phyloP scores from a whole-genome alignment of 2,888 invertebrate genomes.

The Blomia tropicalis region DNA sequence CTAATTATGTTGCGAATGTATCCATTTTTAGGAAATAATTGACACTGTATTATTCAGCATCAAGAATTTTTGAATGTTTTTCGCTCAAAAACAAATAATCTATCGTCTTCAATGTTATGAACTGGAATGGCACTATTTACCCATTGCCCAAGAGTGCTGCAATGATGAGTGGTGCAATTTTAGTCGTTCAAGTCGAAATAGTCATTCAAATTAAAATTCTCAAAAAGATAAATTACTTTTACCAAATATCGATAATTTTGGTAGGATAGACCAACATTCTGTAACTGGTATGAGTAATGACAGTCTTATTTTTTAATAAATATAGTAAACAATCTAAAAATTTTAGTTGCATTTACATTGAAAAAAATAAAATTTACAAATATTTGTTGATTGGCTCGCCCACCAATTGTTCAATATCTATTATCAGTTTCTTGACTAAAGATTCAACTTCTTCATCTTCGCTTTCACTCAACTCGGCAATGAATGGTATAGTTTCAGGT shows the following conservation, averaged over 20 bases:
- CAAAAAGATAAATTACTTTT: neutral
- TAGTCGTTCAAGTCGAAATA: neutral
- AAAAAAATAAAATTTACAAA: conserved; percentile 32
- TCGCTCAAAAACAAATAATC: too few species aligned
- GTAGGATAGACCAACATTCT: too few species aligned
- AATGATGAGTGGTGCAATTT: too few species aligned
- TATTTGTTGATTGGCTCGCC: conserved; percentile 66
- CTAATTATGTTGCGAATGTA: too few species aligned
- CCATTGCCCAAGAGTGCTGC: too few species aligned
- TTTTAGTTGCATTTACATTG: neutral
- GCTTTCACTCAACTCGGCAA: conserved; percentile 76
- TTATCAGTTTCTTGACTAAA: conserved; percentile 44
- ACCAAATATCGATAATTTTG: too few species aligned
- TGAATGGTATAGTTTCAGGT: conserved; percentile 82
- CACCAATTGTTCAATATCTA: conserved; percentile 64
- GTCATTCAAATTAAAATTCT: neutral
- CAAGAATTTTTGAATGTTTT: too few species aligned
- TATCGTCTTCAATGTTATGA: too few species aligned
- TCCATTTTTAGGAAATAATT: too few species aligned
- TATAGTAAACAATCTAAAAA: neutral
- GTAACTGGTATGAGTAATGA: too few species aligned
- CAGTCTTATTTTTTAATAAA: neutral
- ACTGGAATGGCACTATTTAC: too few species aligned
- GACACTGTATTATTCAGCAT: too few species aligned
- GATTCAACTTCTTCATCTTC: conserved; percentile 18